phyloP scores from a whole-genome alignment of 2,797 vertebrate genomes.

The Scomberomorus guttatus region DNA sequence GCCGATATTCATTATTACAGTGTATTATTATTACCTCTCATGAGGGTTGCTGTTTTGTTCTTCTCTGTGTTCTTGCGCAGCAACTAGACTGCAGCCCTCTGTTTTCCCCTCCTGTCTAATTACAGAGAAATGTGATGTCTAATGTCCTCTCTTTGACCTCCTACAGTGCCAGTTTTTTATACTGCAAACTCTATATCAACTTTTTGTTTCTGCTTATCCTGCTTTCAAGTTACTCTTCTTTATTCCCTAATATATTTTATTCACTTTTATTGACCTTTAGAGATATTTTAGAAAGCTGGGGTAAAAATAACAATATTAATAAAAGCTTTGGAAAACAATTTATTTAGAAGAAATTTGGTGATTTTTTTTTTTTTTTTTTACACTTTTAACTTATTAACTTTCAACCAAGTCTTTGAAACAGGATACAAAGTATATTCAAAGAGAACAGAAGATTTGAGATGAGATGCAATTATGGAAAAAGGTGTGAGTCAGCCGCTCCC shows the following conservation, averaged over 20 bases:
- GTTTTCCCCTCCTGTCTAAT: slow-evolving; percentile 48
- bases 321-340: slow-evolving; percentile 48
- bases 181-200: slow-evolving; percentile 52
- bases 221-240: slow-evolving; percentile 30
- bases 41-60: slow-evolving; percentile 44
- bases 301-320: slow-evolving; percentile 41
- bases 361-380: slow-evolving; percentile 15
- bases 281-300: slow-evolving; percentile 4
- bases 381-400: slow-evolving; percentile 42
- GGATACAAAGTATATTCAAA: slow-evolving; percentile 34
- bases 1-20: slow-evolving; percentile 18
- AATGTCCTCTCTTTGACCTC: slow-evolving; percentile 68
- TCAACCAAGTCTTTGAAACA: slow-evolving; percentile 47
- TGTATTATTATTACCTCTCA: slow-evolving; percentile 30
- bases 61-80: slow-evolving; percentile 26
- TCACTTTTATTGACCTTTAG: slow-evolving; percentile 26
- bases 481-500: slow-evolving; percentile 41
- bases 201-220: slow-evolving; percentile 15
- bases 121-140: slow-evolving; percentile 56
- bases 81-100: slow-evolving; percentile 32
- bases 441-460: slow-evolving; percentile 43
- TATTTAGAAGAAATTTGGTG: slow-evolving; percentile 46
- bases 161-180: slow-evolving; percentile 14
- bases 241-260: slow-evolving; percentile 28
- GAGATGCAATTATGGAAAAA: slow-evolving; percentile 43